These are phyloP conservation scores for Lates calcarifer DNA, from an alignment of 2,113 vertebrate species.

Conservation along the genomic window DNA sequence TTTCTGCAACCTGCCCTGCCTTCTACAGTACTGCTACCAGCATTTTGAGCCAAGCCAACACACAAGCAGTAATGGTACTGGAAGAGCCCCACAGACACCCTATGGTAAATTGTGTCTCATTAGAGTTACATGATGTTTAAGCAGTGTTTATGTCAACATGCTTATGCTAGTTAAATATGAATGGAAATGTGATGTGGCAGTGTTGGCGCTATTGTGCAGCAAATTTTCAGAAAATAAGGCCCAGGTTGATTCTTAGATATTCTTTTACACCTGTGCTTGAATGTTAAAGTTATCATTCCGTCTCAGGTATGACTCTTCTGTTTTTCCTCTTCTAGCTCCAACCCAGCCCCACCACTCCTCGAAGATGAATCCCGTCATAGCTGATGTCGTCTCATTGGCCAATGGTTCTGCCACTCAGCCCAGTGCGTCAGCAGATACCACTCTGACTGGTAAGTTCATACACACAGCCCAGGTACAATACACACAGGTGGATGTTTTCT, in stretches of 20 bases:
- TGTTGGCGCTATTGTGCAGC: not conserved
- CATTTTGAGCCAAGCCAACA: constrained; percentile 82
- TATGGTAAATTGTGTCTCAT: constrained; percentile 54
- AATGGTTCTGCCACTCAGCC: constrained; percentile 93
- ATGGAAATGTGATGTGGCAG: not conserved
- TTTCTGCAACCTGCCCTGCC: constrained; percentile 95
- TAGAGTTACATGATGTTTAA: not conserved
- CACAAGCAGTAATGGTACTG: constrained; percentile 74
- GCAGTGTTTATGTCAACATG: too few relatives aligned
- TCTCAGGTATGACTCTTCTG: not conserved
- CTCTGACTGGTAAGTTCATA: constrained; percentile 89
- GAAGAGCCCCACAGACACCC: constrained; percentile 40
- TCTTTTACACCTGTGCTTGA: not conserved
- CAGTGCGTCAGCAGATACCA: constrained; percentile 89
- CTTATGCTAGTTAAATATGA: not conserved
- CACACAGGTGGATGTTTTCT: not conserved
- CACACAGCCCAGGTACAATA: not conserved
- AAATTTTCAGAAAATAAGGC: not conserved
- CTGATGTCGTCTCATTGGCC: constrained; percentile 94
- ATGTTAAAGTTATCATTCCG: not conserved
- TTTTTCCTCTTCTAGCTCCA: constrained; percentile 55
- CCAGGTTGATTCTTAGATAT: not conserved
- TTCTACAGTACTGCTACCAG: constrained; percentile 90
- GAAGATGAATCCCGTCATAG: constrained; percentile 94
- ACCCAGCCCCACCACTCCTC: constrained; percentile 72